These are phyloP conservation scores for Drosophila tani DNA, from an alignment of 1,140 invertebrate genomes.

Conservation along the genomic window DNA sequence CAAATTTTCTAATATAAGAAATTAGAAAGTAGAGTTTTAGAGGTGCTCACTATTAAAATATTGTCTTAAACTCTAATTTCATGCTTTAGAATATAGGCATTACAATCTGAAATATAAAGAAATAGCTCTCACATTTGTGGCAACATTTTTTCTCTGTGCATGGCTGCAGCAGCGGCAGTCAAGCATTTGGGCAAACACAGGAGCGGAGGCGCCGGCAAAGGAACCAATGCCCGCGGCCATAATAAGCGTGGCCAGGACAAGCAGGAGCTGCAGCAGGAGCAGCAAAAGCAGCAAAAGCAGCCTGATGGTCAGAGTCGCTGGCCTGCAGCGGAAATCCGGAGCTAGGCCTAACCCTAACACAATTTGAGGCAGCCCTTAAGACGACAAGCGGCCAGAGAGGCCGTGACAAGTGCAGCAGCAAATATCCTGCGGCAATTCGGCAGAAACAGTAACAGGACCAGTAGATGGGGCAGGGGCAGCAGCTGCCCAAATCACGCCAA, in stretches of 20 bases:
- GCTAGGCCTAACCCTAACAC: conserved; percentile 78
- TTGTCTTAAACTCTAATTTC: too few species aligned
- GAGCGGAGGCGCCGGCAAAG: conserved; percentile 65
- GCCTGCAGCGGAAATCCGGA: conserved; percentile 61
- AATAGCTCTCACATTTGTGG: too few species aligned
- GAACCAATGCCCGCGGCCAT: conserved; percentile 65
- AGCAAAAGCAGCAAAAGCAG: conserved; percentile 10
- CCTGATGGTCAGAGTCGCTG: conserved; percentile 34
- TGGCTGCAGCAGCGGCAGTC: conserved; percentile 56
- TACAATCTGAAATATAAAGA: not conserved
- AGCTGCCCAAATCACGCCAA: conserved; percentile 59
- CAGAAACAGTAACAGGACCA: conserved; percentile 11
- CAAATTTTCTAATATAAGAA: too few species aligned
- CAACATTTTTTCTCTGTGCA: conserved; percentile 7
- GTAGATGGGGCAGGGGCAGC: conserved; percentile 4
- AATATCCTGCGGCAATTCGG: conserved; percentile 54
- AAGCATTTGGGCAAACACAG: conserved; percentile 77
- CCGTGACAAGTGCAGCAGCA: conserved; percentile 73
- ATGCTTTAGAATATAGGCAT: not conserved
- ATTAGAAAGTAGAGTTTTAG: too few species aligned
- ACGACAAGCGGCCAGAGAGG: conserved; percentile 63
- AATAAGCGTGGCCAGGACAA: conserved; percentile 75
- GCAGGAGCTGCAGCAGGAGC: conserved; percentile 13
- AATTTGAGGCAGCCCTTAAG: conserved; percentile 76
- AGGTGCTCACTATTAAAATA: too few species aligned